Base-by-base conservation (phyloP, 2,113 vertebrate species). In the Alethe castanea region DNA sequence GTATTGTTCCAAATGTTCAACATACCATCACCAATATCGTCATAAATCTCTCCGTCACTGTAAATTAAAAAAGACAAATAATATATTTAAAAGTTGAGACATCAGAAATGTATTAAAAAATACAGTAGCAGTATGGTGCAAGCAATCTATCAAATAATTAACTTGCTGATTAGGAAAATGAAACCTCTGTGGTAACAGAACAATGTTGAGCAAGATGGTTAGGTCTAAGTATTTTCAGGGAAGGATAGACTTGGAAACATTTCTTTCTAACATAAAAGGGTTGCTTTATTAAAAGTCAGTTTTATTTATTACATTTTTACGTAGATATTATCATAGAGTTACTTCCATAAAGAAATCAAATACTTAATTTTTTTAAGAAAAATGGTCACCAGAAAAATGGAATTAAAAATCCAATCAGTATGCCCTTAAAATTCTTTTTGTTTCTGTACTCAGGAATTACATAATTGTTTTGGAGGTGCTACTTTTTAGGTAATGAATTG, bases 41-140 rank as follows among this genome's bases (percentile, higher is more conserved):
- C 99, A 12, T 99, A 99, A 96, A 99, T 99, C 38, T 99, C 99
- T 67, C 97, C 98, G 92, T 99, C 98, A 8, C 99, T 99, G 98
- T 64, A 97, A 97, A 70, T 81, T 24, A 31, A 91, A 96, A 86
- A 91, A 94, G 65, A 88, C 92, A 87, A 91, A 78, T 17, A 42
- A 67, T 61, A 5, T 45, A n/a, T 74, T 91, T 87, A 64, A 74
- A 92, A 73, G 50, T 47, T 10, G n/a, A 81, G 4, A 42, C 29
- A 59, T 38, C 17, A 69, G 42, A 76, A 29, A 81, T 65, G 31
- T 47, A 54, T 73, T 70, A 52, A 36, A 93, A 81, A 66, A 64
- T 44, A 53, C 19, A 19, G 4, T 28, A 77, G 29, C 50, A 33
- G 16, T 56, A 26, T 59, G 25, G 6, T 73, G 19, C n/a, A 86